Evolutionary conservation across 2,888 invertebrate species (phyloP).

Genomic region (Cryptocephalus moraei): DNA sequence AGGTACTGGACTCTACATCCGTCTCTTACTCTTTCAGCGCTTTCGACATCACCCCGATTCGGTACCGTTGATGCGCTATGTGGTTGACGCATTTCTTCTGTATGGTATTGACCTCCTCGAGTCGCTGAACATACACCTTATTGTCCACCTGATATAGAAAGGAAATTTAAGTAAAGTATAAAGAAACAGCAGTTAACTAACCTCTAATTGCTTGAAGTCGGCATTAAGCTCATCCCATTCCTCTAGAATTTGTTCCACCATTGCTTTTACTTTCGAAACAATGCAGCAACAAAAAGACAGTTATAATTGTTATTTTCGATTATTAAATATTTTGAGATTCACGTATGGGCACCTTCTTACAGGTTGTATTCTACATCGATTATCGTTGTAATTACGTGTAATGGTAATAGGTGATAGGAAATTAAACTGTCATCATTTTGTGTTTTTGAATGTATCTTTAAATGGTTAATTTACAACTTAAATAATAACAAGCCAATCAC

Average conservation of each 20-base stretch:
- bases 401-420: no score
- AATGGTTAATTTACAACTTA: no score
- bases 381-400: no score
- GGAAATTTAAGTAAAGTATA: neutral
- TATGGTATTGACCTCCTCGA: slow-evolving; percentile 73
- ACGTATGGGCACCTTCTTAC: no score
- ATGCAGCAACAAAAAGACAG: no score
- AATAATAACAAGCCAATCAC: no score
- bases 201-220: slow-evolving; percentile 77
- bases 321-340: no score
- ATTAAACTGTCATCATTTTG: no score
- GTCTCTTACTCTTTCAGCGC: slow-evolving; percentile 67
- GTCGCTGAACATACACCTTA: slow-evolving; percentile 71
- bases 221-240: slow-evolving; percentile 72
- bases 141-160: slow-evolving; percentile 53
- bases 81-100: slow-evolving; percentile 84
- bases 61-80: slow-evolving; percentile 84
- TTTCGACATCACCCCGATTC: slow-evolving; percentile 70
- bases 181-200: slow-evolving; percentile 33
- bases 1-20: neutral
- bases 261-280: slow-evolving; percentile 4
- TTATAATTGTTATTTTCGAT: no score
- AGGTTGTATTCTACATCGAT: no score
- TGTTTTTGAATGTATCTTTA: no score
- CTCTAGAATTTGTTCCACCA: slow-evolving; percentile 28